Evolutionary conservation across 2,797 vertebrate genomes (phyloP).

Genomic region (Poecilia wingei): DNA sequence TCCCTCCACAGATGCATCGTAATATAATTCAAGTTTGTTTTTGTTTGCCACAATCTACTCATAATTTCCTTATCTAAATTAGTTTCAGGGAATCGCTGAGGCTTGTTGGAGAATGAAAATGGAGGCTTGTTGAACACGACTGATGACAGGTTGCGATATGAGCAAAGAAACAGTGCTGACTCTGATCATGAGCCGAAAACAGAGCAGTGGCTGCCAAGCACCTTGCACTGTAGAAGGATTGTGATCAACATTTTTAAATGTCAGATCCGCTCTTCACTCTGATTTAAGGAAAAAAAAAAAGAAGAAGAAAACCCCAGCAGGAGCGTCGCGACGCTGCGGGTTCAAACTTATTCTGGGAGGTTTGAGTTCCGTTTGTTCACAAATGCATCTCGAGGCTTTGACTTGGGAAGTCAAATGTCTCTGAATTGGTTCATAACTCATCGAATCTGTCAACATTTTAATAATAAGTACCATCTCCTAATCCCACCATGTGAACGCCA

Average conservation of each 20-base stretch:
- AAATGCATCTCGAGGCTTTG: too few relatives aligned
- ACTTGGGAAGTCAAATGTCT: too few relatives aligned
- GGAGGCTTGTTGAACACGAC: slow-evolving; percentile 2
- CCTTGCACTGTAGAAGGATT: neutral
- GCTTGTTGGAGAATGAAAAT: neutral
- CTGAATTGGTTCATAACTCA: too few relatives aligned
- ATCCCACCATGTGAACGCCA: too few relatives aligned
- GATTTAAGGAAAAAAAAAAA: neutral
- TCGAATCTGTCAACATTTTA: too few relatives aligned
- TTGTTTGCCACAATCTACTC: slow-evolving; percentile 2
- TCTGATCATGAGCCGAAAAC: neutral
- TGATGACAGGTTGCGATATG: slow-evolving; percentile 4
- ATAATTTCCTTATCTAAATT: slow-evolving; percentile 8
- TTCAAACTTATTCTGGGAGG: too few relatives aligned
- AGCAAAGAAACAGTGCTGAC: neutral
- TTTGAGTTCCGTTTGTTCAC: too few relatives aligned
- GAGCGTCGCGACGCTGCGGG: too few relatives aligned
- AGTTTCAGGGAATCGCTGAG: slow-evolving; percentile 1
- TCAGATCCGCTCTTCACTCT: neutral
- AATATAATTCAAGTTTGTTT: slow-evolving; percentile 1
- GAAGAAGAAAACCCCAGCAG: neutral
- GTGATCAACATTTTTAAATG: neutral
- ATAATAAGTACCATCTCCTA: too few relatives aligned
- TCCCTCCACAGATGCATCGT: neutral
- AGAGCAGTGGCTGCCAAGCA: neutral